These are phyloP conservation scores for Eclectus roratus DNA, from an alignment of 2,113 vertebrate genomes.

Conservation along the genomic window DNA sequence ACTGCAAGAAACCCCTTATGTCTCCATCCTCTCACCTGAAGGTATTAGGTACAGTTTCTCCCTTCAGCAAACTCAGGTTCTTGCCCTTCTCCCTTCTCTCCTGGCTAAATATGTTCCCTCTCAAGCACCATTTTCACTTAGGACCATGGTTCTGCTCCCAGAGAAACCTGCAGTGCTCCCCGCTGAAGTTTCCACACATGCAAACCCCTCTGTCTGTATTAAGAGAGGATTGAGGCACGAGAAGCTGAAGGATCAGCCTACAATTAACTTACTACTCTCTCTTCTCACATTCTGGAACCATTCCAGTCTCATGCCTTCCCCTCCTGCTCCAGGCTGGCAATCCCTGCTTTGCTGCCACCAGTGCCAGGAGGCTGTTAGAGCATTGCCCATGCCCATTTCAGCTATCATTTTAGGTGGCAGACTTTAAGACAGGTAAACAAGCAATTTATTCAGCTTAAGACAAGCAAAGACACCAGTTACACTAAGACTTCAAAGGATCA, in stretches of 20 bases:
- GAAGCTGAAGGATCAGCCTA: background rate
- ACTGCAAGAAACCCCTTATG: background rate
- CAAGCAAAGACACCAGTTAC: background rate
- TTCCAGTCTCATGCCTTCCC: background rate
- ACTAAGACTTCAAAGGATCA: background rate
- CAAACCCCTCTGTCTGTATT: background rate
- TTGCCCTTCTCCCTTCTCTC: background rate
- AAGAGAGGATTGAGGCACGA: background rate
- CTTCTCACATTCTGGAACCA: background rate
- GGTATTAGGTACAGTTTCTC: background rate
- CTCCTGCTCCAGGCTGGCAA: background rate
- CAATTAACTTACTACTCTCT: background rate
- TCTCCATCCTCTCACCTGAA: background rate
- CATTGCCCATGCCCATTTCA: background rate
- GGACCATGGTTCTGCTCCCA: background rate
- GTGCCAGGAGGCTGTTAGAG: background rate
- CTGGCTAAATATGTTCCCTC: background rate
- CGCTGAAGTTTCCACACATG: background rate
- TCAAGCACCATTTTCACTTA: background rate
- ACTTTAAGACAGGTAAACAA: background rate
- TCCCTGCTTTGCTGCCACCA: background rate
- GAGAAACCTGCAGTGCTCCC: background rate
- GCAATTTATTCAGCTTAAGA: background rate
- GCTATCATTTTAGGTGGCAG: background rate
- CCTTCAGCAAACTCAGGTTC: background rate